Conservation (phyloP, 2,113 vertebrate genomes). For the Megaleporinus macrocephalus region DNA sequence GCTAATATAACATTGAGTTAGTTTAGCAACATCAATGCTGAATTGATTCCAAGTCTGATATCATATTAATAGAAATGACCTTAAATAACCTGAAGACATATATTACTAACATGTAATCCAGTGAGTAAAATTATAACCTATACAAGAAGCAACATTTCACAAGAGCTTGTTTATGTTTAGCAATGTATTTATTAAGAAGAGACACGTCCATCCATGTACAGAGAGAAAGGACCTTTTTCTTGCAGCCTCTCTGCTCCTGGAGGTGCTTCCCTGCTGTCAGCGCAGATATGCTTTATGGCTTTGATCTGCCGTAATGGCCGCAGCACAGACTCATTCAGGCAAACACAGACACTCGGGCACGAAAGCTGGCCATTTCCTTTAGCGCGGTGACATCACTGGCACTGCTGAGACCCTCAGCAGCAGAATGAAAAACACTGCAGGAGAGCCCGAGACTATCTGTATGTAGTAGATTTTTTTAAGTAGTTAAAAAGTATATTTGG, state of each 20-base stretch:
- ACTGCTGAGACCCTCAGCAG: neutral
- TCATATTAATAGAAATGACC: no score
- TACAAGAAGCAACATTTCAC: neutral
- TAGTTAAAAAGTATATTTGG: no score
- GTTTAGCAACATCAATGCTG: no score
- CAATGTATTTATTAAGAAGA: neutral
- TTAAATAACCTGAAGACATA: no score
- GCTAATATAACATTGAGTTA: no score
- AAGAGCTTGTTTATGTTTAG: neutral
- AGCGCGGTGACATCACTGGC: neutral
- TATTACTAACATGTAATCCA: no score
- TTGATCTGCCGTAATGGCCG: neutral
- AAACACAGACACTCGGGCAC: neutral
- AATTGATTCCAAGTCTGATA: no score
- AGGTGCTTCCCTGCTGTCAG: constrained; percentile 40
- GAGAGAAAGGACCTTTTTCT: neutral
- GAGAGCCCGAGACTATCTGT: neutral
- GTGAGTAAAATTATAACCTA: no score
- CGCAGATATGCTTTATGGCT: constrained; percentile 27
- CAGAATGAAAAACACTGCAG: neutral
- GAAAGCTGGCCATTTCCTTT: neutral
- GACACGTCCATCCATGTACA: neutral
- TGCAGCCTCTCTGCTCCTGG: neutral
- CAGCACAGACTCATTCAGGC: constrained; percentile 10
- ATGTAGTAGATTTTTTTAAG: no score